Conservation (phyloP, 2,797 vertebrate species). For the Argentina silus region DNA sequence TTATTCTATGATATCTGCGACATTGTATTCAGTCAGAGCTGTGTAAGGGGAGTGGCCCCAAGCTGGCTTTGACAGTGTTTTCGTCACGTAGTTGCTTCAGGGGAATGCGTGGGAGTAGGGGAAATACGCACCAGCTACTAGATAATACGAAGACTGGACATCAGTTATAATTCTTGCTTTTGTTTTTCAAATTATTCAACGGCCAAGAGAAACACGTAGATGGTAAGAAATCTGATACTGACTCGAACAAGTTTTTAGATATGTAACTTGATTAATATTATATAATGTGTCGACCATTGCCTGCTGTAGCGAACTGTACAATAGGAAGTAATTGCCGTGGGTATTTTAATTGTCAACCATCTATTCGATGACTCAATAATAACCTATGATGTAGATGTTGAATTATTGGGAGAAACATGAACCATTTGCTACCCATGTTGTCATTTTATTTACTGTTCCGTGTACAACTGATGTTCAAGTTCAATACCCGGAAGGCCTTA, state of each 20-base stretch:
- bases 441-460: not conserved
- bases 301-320: not conserved
- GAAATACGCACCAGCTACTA: not conserved
- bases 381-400: not conserved
- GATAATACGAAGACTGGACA: not conserved
- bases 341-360: not conserved
- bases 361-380: not conserved
- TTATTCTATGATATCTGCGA: too few species aligned
- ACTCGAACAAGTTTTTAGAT: not conserved
- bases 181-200: not conserved
- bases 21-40: not conserved
- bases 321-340: not conserved
- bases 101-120: not conserved
- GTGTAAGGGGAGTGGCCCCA: constrained; percentile 2
- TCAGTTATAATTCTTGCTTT: not conserved
- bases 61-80: not conserved
- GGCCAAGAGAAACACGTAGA: not conserved
- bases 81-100: not conserved
- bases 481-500: constrained; percentile 17
- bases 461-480: not conserved
- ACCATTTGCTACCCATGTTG: not conserved
- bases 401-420: not conserved
- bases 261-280: not conserved
- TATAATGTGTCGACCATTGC: not conserved
- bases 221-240: not conserved